Base-by-base conservation (phyloP, 2,888 invertebrate species). In the Caenorhabditis sp. region DNA sequence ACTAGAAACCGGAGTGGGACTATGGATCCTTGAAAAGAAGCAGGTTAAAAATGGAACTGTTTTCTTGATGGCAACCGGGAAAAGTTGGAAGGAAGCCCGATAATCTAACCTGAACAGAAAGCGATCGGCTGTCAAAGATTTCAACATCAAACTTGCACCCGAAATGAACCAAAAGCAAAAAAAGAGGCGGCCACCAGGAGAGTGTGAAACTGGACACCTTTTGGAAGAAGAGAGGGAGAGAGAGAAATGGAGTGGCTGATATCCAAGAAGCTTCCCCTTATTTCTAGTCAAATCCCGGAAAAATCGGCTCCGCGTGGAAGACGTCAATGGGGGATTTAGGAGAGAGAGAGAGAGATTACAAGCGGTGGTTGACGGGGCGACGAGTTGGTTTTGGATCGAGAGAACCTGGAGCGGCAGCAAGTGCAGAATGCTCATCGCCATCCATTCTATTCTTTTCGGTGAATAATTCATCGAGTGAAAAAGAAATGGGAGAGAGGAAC, bases 391-490 rank as follows among this genome's bases (percentile, higher is more conserved):
- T 28, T 51, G 60, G 58, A 50, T 37, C n/a, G 18, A 50, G 44
- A n/a, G n/a, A n/a, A n/a, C n/a, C 61, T 26, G 61, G 32, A 69
- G 58, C 47, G 18, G 47, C 18, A 47, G 65, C 53, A 60, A 74
- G 74, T 74, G 74, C 74, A 74, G 65, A 74, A 74, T 74, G 56
- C 37, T 72, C 72, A 72, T 71, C 69, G 60, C 40, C 56, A 32
- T 32, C 9, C 32, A 32, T 32, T 32, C 32, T 32, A 60, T 71
- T 71, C 61, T 71, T 71, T 71, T 40, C 71, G 51, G 62, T 74
- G 65, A 74, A 74, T 74, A 74, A 74, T 74, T 74, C 65, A 74
- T 56, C 65, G 56, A 35, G 50, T 58, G 50, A 58, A 26, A n/a
- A n/a, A 65, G 44, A 50, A 72, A 71, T 61, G 60, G 60, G n/a